phyloP scores from a whole-genome alignment of 2,113 vertebrate species.

The Caretta caretta region DNA sequence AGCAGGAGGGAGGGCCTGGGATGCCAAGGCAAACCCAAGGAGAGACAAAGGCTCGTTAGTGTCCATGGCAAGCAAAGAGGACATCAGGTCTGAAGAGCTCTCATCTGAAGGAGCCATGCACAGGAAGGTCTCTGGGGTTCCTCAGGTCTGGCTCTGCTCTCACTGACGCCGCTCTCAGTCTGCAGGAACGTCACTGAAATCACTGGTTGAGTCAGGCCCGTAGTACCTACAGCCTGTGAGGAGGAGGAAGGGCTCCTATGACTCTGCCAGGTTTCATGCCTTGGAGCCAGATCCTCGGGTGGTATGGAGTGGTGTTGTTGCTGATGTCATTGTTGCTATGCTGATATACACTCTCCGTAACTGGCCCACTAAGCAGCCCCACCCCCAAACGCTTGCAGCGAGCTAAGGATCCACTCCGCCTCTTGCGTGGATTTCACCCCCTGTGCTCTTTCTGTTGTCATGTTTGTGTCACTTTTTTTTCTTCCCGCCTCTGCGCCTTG shows the following conservation, averaged over 20 bases:
- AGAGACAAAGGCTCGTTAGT: not conserved
- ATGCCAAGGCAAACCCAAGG: too few relatives aligned
- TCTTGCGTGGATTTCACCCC: not conserved
- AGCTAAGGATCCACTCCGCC: not conserved
- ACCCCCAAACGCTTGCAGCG: not conserved
- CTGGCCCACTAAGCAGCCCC: not conserved
- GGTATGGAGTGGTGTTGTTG: not conserved
- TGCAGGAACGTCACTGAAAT: not conserved
- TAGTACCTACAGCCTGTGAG: not conserved
- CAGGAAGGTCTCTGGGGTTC: not conserved
- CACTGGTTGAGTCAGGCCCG: fast-evolving
- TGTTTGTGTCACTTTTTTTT: not conserved
- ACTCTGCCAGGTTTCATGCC: not conserved
- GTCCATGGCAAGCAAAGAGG: not conserved
- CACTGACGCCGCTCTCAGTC: not conserved
- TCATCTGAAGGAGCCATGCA: not conserved
- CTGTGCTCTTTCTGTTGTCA: not conserved
- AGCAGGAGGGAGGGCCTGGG: not conserved
- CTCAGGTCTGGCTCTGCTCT: not conserved
- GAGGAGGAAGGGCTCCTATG: not conserved
- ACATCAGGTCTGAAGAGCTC: not conserved
- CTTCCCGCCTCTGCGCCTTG: not conserved
- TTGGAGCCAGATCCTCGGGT: not conserved
- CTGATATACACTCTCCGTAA: not conserved
- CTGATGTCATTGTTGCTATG: not conserved